Evolutionary conservation across 2,888 invertebrate species (phyloP).

Genomic region (Eubasilissa splendida): DNA sequence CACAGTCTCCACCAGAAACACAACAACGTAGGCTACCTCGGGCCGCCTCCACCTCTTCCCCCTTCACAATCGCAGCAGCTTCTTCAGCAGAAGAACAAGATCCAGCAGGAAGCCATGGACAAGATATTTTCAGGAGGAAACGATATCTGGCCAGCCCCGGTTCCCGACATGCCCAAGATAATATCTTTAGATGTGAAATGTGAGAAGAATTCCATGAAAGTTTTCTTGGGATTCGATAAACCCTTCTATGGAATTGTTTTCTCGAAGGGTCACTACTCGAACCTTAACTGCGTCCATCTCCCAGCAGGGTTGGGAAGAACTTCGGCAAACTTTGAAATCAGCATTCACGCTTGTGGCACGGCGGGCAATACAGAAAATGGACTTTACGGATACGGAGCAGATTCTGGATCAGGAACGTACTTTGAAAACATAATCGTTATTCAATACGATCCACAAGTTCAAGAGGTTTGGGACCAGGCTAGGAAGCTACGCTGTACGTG

Average conservation of each 20-base stretch:
- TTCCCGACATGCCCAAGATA: conserved; percentile 94
- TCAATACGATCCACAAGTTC: conserved; percentile 94
- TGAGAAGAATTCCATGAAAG: conserved; percentile 94
- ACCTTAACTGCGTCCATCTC: conserved; percentile 92
- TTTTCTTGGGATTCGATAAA: conserved; percentile 93
- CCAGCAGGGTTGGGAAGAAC: conserved; percentile 90
- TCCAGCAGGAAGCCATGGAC: conserved; percentile 74
- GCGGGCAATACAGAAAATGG: conserved; percentile 94
- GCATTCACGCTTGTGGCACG: conserved; percentile 92
- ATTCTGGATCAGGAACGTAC: conserved; percentile 91
- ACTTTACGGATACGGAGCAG: conserved; percentile 88
- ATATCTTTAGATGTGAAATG: conserved; percentile 94
- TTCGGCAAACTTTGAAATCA: conserved; percentile 91
- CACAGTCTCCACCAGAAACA: conserved; percentile 60
- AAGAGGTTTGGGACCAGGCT: conserved; percentile 97
- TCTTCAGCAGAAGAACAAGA: conserved; percentile 68
- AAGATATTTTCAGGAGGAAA: conserved; percentile 76
- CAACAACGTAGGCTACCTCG: conserved; percentile 79
- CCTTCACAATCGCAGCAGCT: conserved; percentile 79
- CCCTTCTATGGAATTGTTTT: conserved; percentile 97
- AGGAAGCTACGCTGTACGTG: conserved; percentile 93
- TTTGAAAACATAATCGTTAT: conserved; percentile 95
- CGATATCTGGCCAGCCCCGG: conserved; percentile 89
- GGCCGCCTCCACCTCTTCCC: conserved; percentile 72
- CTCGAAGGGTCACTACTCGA: conserved; percentile 95